Percentiles rank a stretch among this genome's conserved stretches.
phyloP scores from a whole-genome alignment of 1,140 invertebrate genomes.

The Monomorium pharaonis region DNA sequence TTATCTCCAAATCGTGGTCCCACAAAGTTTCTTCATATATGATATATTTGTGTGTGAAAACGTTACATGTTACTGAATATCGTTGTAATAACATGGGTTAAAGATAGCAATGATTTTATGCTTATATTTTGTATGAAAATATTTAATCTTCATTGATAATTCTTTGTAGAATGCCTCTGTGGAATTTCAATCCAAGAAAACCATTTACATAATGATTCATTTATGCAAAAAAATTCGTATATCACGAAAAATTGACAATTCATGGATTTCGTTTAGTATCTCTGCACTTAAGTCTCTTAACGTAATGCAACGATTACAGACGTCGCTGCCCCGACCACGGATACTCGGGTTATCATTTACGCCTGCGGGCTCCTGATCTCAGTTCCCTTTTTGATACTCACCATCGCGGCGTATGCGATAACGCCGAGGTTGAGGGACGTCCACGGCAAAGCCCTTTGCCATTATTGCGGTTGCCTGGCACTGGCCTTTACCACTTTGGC shows the following conservation, averaged over 20 bases:
- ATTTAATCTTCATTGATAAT: background rate
- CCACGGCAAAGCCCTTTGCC: conserved; percentile 84
- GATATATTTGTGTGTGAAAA: too few species aligned
- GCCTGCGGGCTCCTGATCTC: conserved; percentile 84
- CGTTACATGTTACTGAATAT: too few species aligned
- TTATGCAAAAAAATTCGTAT: background rate
- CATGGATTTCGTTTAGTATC: background rate
- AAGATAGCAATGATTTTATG: too few species aligned
- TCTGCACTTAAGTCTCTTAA: background rate
- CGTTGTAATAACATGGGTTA: too few species aligned
- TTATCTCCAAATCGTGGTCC: too few species aligned
- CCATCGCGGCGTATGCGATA: conserved; percentile 82
- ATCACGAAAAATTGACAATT: background rate
- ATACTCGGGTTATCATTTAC: conserved; percentile 77
- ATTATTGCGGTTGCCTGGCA: conserved; percentile 83
- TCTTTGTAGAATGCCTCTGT: background rate
- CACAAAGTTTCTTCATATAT: too few species aligned
- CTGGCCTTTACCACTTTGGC: conserved; percentile 84
- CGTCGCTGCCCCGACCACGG: conserved; percentile 45
- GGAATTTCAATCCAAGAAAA: background rate
- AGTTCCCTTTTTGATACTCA: conserved; percentile 84
- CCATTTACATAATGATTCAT: too few species aligned
- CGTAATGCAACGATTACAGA: conserved; percentile 67
- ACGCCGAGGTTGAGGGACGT: conserved; percentile 83
- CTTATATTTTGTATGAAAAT: background rate